phyloP scores from a whole-genome alignment of 2,888 invertebrate species.

The Drosophila incognita region DNA sequence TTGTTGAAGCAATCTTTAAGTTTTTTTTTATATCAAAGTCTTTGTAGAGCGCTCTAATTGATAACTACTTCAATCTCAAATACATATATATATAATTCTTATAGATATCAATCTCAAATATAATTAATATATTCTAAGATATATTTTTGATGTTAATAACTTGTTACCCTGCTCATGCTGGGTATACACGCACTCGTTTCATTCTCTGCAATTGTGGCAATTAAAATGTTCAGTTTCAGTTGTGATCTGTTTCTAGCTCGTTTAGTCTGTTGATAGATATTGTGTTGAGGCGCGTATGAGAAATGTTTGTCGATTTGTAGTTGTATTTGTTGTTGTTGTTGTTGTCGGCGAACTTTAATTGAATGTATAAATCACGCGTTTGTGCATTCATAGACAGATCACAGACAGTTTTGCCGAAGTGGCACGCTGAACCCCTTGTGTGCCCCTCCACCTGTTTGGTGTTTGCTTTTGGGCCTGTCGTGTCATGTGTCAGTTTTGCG shows the following conservation, averaged over 20 bases:
- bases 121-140: not conserved
- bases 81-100: not conserved
- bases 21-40: not conserved
- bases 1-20: not conserved
- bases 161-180: not conserved
- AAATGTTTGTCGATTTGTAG: constrained; percentile 47
- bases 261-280: constrained; percentile 36
- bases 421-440: constrained; percentile 5
- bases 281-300: constrained; percentile 41
- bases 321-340: constrained; percentile 40
- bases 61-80: not conserved
- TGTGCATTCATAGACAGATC: constrained; percentile 74
- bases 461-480: constrained; percentile 55
- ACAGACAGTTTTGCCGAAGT: constrained; percentile 61
- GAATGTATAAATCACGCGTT: constrained; percentile 75
- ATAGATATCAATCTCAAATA: not conserved
- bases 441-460: constrained; percentile 2
- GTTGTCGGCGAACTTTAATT: constrained; percentile 64
- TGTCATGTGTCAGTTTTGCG: constrained; percentile 75
- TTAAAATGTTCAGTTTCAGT: constrained; percentile 45
- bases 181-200: constrained; percentile 23
- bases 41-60: not conserved
- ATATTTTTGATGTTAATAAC: not conserved
- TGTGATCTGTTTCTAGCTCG: constrained; percentile 37
- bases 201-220: constrained; percentile 40